Base-by-base conservation (phyloP, 2,797 vertebrate genomes). In the Sus cebifrons region DNA sequence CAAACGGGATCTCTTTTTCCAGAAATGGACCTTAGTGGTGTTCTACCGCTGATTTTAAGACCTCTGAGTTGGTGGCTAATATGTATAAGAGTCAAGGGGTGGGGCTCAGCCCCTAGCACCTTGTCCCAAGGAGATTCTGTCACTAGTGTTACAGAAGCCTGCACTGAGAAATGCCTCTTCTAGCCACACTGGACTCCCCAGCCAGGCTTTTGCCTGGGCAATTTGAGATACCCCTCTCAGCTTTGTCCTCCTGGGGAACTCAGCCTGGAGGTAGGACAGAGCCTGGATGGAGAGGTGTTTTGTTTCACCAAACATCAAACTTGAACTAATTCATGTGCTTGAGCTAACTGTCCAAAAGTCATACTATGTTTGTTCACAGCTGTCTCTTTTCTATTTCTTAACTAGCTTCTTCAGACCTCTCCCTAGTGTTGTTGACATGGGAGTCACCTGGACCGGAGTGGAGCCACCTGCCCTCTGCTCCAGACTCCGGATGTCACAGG, bases 311-410 rank as follows among this genome's bases (percentile, higher is more conserved):
- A 83, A 79, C 6, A 27, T 81, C 40, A 79, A 83, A 79, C 6
- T 27, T 85, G 56, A 87, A 70, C 40, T 73, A 65, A 83, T 52
- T 40, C 54, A 60, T 15, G 27, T 75, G 70, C 36, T 54, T 67
- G 14, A 68, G 60, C 14, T 17, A 68, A 65, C 49, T 52, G 64
- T 82, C 86, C 40, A 56, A 95, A 84, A 58, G 12, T 25, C 29
- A 44, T 3, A 36, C 29, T 62, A 27, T 81, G n/a, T 77, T 49
- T 60, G 67, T 62, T 75, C 56, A 36, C 16, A 84, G 62, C 36
- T 27, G 25, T 29, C 71, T n/a, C 73, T 86, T 78, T 91, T 81
- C 60, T 75, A 89, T 58, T 62, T 94, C 81, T 94, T 60, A 86
- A 0, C 89, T 58, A 65, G 23, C 82, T 93, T 74, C 40, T 94